phyloP scores from a whole-genome alignment of 1,140 invertebrate genomes.

The Dysdera silvatica region DNA sequence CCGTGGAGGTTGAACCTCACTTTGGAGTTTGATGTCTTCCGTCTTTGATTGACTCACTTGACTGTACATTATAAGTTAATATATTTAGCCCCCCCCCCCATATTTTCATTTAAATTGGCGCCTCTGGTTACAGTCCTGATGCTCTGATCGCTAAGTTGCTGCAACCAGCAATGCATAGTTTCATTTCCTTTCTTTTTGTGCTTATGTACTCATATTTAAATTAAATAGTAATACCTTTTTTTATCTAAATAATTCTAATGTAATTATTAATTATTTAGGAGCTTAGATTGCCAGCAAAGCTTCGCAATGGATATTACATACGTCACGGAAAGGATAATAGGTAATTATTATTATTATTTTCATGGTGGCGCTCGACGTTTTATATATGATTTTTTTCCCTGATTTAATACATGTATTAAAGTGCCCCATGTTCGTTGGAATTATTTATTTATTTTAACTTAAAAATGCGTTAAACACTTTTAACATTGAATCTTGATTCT shows the following conservation, averaged over 20 bases:
- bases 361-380: too few relatives aligned
- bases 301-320: conserved; percentile 68
- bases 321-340: conserved; percentile 78
- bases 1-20: too few relatives aligned
- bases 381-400: neutral
- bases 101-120: neutral
- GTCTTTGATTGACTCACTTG: too few relatives aligned
- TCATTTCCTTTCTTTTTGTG: too few relatives aligned
- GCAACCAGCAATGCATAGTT: too few relatives aligned
- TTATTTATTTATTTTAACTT: too few relatives aligned
- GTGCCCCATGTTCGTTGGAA: too few relatives aligned
- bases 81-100: neutral
- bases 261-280: conserved; percentile 4
- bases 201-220: too few relatives aligned
- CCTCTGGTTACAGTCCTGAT: neutral
- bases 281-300: conserved; percentile 25
- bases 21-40: too few relatives aligned
- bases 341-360: conserved; percentile 37
- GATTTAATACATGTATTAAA: neutral
- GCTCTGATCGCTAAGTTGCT: neutral
- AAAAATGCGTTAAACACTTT: too few relatives aligned
- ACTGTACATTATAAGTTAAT: too few relatives aligned
- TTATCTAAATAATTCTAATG: neutral
- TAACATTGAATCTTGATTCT: neutral
- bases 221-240: neutral